Conservation (phyloP, 2,113 vertebrate species). For the Scartelaos histophorus region DNA sequence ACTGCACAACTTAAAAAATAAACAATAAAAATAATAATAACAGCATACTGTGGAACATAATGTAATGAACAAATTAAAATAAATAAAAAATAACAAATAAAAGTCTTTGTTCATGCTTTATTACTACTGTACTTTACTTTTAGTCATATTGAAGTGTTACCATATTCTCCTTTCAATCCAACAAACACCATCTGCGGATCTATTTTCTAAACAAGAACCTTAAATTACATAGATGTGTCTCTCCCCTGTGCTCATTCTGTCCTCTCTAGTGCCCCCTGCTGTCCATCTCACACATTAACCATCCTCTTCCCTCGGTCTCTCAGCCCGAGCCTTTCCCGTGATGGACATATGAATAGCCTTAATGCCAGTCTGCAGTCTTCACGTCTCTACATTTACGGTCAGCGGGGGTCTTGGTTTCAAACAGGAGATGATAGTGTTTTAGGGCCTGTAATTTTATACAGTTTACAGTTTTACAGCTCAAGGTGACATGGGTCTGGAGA, state of each 20-base stretch:
- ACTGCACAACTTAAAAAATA: no score
- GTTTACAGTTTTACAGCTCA: background rate
- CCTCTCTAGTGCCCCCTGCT: constrained; percentile 57
- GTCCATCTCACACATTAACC: constrained; percentile 47
- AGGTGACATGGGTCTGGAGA: background rate
- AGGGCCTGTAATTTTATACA: constrained; percentile 16
- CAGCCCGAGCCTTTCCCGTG: constrained; percentile 42
- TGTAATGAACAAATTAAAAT: no score
- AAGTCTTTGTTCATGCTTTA: no score
- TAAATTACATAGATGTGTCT: background rate
- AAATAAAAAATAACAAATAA: no score
- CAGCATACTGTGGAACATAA: no score
- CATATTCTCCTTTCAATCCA: no score
- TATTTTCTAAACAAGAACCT: background rate
- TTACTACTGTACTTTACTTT: no score
- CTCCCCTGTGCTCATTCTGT: constrained; percentile 20
- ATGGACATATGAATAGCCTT: constrained; percentile 60
- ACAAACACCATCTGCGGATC: no score
- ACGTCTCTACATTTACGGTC: constrained; percentile 40
- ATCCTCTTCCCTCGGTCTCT: constrained; percentile 27
- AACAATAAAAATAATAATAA: no score
- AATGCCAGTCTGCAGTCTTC: constrained; percentile 56
- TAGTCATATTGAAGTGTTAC: no score
- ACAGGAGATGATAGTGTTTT: constrained; percentile 17
- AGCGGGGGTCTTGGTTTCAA: constrained; percentile 27